These are phyloP conservation scores for Thymelicus acteon DNA, from an alignment of 2,888 invertebrate genomes.

Conservation along the genomic window DNA sequence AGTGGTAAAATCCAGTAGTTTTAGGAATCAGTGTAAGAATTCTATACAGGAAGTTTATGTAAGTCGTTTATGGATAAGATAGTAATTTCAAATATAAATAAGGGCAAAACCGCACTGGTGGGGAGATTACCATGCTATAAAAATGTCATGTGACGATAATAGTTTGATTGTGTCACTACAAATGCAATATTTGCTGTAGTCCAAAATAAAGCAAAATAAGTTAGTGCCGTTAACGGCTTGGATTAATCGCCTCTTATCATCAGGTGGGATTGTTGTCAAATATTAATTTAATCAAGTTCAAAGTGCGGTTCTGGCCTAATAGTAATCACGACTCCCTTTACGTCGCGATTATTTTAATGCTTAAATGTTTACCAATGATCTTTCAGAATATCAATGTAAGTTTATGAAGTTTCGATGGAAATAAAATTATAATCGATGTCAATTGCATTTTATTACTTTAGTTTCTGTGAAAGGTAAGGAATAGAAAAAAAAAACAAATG, in stretches of 20 bases:
- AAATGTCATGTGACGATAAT: too few relatives aligned
- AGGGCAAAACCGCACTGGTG: neutral
- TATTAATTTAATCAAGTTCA: too few relatives aligned
- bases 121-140: too few relatives aligned
- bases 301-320: neutral
- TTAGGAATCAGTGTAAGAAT: slow-evolving; percentile 31
- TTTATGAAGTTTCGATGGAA: slow-evolving; percentile 40
- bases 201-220: too few relatives aligned
- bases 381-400: slow-evolving; percentile 34
- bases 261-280: too few relatives aligned
- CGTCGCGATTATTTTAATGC: slow-evolving; percentile 29
- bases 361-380: slow-evolving; percentile 35
- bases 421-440: slow-evolving; percentile 43
- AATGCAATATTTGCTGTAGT: too few relatives aligned
- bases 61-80: slow-evolving; percentile 13
- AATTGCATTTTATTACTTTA: slow-evolving; percentile 26
- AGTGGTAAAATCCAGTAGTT: slow-evolving; percentile 21
- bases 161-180: too few relatives aligned
- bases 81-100: slow-evolving; percentile 13
- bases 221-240: too few relatives aligned
- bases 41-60: slow-evolving; percentile 33
- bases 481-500: slow-evolving; percentile 13
- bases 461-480: slow-evolving; percentile 2
- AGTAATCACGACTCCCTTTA: neutral
- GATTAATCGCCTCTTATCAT: too few relatives aligned